These are phyloP conservation scores for Nomada fucata DNA, from an alignment of 2,888 invertebrate genomes.

Conservation along the genomic window DNA sequence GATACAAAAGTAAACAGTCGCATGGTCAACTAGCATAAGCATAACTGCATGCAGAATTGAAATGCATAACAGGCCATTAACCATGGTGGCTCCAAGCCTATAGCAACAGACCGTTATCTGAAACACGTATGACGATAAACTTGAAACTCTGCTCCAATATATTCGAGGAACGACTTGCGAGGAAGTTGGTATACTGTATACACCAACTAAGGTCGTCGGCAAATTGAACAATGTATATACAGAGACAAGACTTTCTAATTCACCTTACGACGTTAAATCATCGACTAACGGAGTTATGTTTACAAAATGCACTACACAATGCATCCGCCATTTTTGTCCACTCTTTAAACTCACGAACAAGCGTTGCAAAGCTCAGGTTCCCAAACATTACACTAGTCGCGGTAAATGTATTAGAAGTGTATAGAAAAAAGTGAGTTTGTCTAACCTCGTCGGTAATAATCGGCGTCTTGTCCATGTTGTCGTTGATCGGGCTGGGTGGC, in stretches of 20 bases:
- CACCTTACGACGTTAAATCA: neutral
- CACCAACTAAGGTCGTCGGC: slow-evolving; percentile 1
- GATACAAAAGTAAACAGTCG: slow-evolving; percentile 44
- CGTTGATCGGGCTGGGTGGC: slow-evolving; percentile 81
- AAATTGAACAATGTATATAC: neutral
- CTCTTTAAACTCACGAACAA: neutral
- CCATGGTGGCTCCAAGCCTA: slow-evolving; percentile 58
- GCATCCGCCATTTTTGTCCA: neutral
- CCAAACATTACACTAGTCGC: neutral
- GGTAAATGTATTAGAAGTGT: slow-evolving; percentile 6
- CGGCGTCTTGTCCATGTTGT: slow-evolving; percentile 81
- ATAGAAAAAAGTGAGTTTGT: slow-evolving; percentile 6
- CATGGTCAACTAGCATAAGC: neutral
- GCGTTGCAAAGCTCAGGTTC: neutral
- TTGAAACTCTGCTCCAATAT: slow-evolving; percentile 59
- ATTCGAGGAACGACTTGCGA: slow-evolving; percentile 40
- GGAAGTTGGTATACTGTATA: slow-evolving; percentile 2
- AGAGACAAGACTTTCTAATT: neutral
- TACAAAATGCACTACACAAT: neutral
- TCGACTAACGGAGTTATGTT: neutral
- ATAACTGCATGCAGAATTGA: slow-evolving; percentile 32
- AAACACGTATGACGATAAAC: slow-evolving; percentile 62
- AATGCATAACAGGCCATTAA: slow-evolving; percentile 54
- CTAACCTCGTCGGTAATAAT: slow-evolving; percentile 82
- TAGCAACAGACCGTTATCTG: slow-evolving; percentile 70